Conservation (phyloP, 2,797 vertebrate genomes). For the Nannoperca obscura region DNA sequence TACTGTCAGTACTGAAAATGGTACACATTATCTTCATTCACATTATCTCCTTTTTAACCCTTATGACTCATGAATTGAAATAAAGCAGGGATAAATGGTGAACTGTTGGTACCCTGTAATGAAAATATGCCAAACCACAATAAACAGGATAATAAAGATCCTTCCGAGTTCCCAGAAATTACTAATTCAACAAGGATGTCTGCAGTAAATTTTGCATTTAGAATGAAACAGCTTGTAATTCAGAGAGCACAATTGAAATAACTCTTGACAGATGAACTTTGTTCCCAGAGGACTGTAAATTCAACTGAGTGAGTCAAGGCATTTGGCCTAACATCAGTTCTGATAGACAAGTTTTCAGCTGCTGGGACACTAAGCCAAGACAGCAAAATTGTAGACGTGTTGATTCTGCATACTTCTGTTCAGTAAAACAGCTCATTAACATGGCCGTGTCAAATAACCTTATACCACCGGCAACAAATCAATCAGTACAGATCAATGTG, state of each 20-base stretch:
- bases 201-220: conserved; percentile 29
- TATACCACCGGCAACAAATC: conserved; percentile 24
- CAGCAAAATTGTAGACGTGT: conserved; percentile 12
- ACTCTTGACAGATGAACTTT: conserved; percentile 36
- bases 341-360: conserved; percentile 36
- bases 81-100: background rate
- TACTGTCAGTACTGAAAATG: background rate
- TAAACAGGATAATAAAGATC: conserved; percentile 40
- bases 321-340: background rate
- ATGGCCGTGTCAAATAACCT: conserved; percentile 11
- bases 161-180: conserved; percentile 48
- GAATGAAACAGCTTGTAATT: conserved; percentile 34
- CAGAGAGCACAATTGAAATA: conserved; percentile 19
- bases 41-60: background rate
- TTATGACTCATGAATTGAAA: background rate
- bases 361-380: background rate
- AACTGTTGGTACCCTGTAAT: conserved; percentile 21
- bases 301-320: conserved; percentile 6
- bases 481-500: conserved; percentile 39
- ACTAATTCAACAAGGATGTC: conserved; percentile 34
- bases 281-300: conserved; percentile 21
- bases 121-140: conserved; percentile 37
- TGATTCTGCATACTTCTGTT: conserved; percentile 13
- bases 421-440: conserved; percentile 23
- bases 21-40: background rate